phyloP scores from a whole-genome alignment of 2,888 invertebrate species.

The Campoplex capitator region DNA sequence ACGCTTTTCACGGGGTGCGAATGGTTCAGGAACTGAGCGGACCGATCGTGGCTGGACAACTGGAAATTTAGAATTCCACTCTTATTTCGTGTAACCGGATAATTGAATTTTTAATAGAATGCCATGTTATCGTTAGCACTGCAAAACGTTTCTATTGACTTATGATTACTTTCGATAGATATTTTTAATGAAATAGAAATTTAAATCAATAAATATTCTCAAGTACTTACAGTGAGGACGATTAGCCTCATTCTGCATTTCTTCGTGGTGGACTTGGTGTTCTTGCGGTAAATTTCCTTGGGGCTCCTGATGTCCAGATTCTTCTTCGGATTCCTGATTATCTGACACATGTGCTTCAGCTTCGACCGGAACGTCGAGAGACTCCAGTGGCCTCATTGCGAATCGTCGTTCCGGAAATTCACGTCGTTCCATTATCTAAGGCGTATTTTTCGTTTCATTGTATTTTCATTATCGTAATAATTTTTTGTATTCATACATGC shows the following conservation, averaged over 20 bases:
- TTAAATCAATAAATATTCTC: not conserved
- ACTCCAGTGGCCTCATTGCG: slow-evolving; percentile 77
- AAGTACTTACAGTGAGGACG: slow-evolving; percentile 91
- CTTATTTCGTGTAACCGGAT: not conserved
- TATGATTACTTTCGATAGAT: not conserved
- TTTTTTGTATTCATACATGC: not conserved
- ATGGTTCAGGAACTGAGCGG: slow-evolving; percentile 87
- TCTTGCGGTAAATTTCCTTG: slow-evolving; percentile 83
- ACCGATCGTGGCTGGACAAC: slow-evolving; percentile 93
- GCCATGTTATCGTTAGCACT: not conserved
- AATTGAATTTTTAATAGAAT: not conserved
- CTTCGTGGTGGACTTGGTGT: slow-evolving; percentile 84
- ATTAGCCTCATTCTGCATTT: slow-evolving; percentile 86
- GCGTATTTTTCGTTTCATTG: not conserved
- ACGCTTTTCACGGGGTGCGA: slow-evolving; percentile 87
- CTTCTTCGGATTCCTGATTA: slow-evolving; percentile 76
- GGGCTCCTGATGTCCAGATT: slow-evolving; percentile 79
- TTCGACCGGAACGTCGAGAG: slow-evolving; percentile 80
- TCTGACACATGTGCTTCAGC: slow-evolving; percentile 80
- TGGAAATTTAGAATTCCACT: slow-evolving; percentile 80
- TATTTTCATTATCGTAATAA: not conserved
- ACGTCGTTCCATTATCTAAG: slow-evolving; percentile 80
- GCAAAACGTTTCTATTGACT: too few relatives aligned
- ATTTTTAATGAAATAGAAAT: not conserved
- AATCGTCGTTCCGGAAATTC: slow-evolving; percentile 79